Percentiles rank a stretch among this genome's conserved stretches.
phyloP scores from a whole-genome alignment of 2,113 vertebrate species.

The Leiothrix lutea region DNA sequence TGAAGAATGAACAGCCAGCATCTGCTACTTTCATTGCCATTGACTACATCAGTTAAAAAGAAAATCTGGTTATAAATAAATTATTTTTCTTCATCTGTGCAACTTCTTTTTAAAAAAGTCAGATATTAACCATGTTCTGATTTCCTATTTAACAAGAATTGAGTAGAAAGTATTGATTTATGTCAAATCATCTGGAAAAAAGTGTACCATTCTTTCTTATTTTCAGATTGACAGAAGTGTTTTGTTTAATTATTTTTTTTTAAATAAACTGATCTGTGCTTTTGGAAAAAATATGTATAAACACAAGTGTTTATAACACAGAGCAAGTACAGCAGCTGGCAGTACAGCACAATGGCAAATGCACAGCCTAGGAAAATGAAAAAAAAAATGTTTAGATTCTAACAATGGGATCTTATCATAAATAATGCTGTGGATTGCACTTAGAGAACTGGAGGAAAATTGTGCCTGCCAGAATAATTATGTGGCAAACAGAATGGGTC shows the following conservation, averaged over 20 bases:
- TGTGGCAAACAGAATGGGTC: background rate
- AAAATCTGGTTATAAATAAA: background rate
- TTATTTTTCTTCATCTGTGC: background rate
- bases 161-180: background rate
- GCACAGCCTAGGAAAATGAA: background rate
- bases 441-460: background rate
- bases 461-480: background rate
- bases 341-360: background rate
- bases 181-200: background rate
- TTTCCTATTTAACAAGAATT: background rate
- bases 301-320: background rate
- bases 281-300: background rate
- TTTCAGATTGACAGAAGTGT: background rate
- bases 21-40: background rate
- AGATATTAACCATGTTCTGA: background rate
- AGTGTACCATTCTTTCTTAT: background rate
- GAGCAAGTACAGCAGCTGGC: constrained; percentile 17
- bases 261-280: background rate
- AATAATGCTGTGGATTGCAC: constrained; percentile 8
- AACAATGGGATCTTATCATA: background rate
- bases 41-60: background rate
- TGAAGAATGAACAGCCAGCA: background rate
- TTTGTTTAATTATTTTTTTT: background rate
- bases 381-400: background rate
- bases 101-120: background rate